Conservation (phyloP, 2,797 vertebrate genomes). For the Delichon dasypus region DNA sequence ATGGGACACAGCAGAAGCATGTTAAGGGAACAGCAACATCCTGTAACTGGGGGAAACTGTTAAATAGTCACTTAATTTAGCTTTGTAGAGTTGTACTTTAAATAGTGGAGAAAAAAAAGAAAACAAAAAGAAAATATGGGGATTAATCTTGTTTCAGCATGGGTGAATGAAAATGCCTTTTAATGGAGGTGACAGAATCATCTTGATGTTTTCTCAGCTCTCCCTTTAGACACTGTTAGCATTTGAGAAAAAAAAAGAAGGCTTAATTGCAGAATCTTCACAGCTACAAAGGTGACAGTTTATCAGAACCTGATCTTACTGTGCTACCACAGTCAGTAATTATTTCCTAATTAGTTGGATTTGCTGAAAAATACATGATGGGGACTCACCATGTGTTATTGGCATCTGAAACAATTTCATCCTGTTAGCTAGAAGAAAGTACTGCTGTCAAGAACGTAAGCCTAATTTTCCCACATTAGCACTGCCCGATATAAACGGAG, state of each 20-base stretch:
- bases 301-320: constrained; percentile 41
- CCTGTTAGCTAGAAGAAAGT: not conserved
- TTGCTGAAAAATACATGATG: constrained; percentile 45
- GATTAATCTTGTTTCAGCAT: not conserved
- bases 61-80: not conserved
- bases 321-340: constrained; percentile 37
- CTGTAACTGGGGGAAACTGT: not conserved
- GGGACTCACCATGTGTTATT: constrained; percentile 23
- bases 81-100: not conserved
- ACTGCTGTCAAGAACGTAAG: not conserved
- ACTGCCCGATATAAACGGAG: not conserved
- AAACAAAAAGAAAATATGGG: not conserved
- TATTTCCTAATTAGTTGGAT: constrained; percentile 61
- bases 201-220: not conserved
- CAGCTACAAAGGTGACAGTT: constrained; percentile 39
- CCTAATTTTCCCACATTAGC: constrained; percentile 30
- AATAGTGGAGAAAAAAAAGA: not conserved
- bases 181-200: not conserved
- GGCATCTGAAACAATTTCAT: constrained; percentile 45
- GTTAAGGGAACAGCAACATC: not conserved
- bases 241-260: constrained; percentile 18
- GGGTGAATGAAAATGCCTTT: not conserved
- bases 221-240: not conserved
- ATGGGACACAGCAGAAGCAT: not conserved
- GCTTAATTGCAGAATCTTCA: constrained; percentile 60